Conservation (phyloP, 1,140 invertebrate genomes). For the Neodiprion lecontei region DNA sequence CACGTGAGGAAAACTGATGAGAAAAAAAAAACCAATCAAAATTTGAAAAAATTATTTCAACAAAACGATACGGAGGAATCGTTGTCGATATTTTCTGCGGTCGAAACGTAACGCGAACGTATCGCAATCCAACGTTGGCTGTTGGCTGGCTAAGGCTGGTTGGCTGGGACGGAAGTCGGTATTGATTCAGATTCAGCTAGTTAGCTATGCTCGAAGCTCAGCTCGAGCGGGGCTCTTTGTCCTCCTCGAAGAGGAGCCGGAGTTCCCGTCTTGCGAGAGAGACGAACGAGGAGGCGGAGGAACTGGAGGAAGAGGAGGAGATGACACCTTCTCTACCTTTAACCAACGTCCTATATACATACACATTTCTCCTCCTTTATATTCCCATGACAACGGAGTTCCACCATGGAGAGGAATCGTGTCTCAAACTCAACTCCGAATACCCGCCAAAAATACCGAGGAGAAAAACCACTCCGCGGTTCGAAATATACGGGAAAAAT, state of each 20-base stretch:
- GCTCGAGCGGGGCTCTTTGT: not conserved
- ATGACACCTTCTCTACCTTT: not conserved
- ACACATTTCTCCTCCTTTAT: constrained; percentile 36
- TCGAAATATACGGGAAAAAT: too few relatives aligned
- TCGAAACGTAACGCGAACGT: too few relatives aligned
- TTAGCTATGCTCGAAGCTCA: constrained; percentile 52
- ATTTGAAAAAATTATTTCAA: too few relatives aligned
- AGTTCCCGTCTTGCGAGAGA: not conserved
- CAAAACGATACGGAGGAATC: too few relatives aligned
- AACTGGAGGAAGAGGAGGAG: not conserved
- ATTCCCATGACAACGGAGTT: constrained; percentile 39
- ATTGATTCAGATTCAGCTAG: constrained; percentile 59
- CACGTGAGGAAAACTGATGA: too few relatives aligned
- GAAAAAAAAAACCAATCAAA: too few relatives aligned
- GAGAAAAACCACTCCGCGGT: too few relatives aligned
- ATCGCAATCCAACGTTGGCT: too few relatives aligned
- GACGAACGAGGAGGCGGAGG: not conserved
- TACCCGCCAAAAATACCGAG: too few relatives aligned
- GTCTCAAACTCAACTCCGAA: too few relatives aligned
- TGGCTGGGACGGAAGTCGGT: constrained; percentile 41
- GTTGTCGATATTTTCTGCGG: too few relatives aligned
- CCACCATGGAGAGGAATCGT: not conserved
- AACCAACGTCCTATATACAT: constrained; percentile 18
- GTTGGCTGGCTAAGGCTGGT: too few relatives aligned
- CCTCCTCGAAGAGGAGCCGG: constrained; percentile 11